Conservation (phyloP, 2,113 vertebrate genomes). For the Lepus timidus region DNA sequence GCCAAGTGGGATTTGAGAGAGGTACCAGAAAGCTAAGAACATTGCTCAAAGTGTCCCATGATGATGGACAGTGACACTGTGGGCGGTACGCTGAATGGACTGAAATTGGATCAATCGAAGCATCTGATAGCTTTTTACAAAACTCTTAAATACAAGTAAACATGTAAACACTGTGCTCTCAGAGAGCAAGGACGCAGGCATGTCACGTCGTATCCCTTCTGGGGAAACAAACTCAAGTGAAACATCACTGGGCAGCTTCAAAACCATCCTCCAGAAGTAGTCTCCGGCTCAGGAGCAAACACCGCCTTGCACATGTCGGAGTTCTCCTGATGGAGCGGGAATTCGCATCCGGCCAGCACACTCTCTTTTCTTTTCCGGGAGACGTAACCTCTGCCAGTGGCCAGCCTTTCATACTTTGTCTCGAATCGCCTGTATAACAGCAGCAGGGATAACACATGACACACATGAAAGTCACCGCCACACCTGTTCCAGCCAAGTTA, state of each 20-base stretch:
- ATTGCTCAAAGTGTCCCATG: not conserved
- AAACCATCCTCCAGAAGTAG: slow-evolving; percentile 86
- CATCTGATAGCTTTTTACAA: slow-evolving; percentile 82
- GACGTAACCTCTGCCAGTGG: slow-evolving; percentile 89
- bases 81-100: not conserved
- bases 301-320: slow-evolving; percentile 97
- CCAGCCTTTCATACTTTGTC: slow-evolving; percentile 92
- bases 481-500: not conserved
- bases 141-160: slow-evolving; percentile 93
- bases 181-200: slow-evolving; percentile 75
- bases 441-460: not conserved
- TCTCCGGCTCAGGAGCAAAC: slow-evolving; percentile 85
- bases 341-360: slow-evolving; percentile 91
- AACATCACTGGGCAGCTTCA: slow-evolving; percentile 73
- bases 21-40: not conserved
- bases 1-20: slow-evolving; percentile 37
- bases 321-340: slow-evolving; percentile 98
- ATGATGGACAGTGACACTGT: slow-evolving; percentile 58
- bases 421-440: slow-evolving; percentile 87
- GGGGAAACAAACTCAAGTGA: slow-evolving; percentile 27
- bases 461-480: not conserved
- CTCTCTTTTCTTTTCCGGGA: slow-evolving; percentile 87
- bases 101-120: slow-evolving; percentile 21
- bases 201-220: not conserved
- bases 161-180: slow-evolving; percentile 95